Conservation (phyloP, 2,797 vertebrate species). For the Gypaetus barbatus region DNA sequence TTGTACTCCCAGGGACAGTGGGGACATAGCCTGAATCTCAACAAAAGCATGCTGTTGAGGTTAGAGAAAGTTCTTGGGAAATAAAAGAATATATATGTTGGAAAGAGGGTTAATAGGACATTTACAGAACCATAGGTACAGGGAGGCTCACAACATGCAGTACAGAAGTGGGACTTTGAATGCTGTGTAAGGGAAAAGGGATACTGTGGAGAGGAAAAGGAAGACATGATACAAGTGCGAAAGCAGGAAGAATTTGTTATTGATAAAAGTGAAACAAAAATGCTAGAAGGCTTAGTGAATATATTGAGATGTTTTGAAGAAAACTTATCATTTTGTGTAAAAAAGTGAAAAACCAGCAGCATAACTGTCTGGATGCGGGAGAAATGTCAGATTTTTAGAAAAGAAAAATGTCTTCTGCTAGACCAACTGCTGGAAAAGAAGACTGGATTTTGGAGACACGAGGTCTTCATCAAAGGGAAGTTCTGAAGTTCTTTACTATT, state of each 20-base stretch:
- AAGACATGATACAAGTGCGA: neutral
- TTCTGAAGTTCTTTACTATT: neutral
- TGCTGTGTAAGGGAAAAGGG: rapidly evolving
- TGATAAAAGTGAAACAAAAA: neutral
- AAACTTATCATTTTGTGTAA: neutral
- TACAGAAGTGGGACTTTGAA: neutral
- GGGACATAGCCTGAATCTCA: neutral
- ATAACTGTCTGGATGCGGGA: neutral
- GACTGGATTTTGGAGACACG: neutral
- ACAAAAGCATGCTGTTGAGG: neutral
- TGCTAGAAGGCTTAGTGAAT: neutral
- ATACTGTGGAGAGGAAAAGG: neutral
- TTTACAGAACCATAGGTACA: neutral
- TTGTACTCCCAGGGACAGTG: neutral
- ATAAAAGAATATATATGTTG: neutral
- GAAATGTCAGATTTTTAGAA: neutral
- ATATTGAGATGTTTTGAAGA: neutral
- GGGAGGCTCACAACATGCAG: neutral
- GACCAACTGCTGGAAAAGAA: neutral
- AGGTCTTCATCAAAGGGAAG: neutral
- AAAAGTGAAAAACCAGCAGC: neutral
- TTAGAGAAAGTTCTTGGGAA: neutral
- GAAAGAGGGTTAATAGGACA: neutral
- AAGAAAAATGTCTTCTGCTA: neutral
- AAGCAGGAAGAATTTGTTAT: neutral